Percentiles rank a stretch among this genome's conserved stretches.
These are phyloP conservation scores for Anabas testudineus DNA, from an alignment of 2,797 vertebrate species.

Conservation along the genomic window DNA sequence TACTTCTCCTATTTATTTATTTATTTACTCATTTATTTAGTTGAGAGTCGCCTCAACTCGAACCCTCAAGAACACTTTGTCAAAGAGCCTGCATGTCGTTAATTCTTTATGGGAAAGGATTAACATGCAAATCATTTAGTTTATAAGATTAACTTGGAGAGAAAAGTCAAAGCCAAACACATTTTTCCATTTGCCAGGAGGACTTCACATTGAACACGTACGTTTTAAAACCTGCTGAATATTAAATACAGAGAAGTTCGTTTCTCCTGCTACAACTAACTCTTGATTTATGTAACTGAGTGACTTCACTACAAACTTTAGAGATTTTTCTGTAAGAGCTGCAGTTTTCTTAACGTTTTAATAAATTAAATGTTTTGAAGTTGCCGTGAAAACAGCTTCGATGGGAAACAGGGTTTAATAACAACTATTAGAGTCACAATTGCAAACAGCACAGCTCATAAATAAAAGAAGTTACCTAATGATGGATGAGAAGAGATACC, in stretches of 20 bases:
- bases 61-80: too few species aligned
- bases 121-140: slow-evolving; percentile 58
- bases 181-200: slow-evolving; percentile 53
- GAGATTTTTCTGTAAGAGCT: too few species aligned
- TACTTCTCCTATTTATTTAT: too few species aligned
- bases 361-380: slow-evolving; percentile 39
- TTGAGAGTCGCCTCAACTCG: too few species aligned
- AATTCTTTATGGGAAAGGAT: slow-evolving; percentile 58
- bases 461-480: slow-evolving; percentile 43
- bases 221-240: slow-evolving; percentile 43
- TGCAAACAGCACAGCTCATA: slow-evolving; percentile 47
- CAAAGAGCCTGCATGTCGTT: slow-evolving; percentile 22
- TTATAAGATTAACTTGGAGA: slow-evolving; percentile 63
- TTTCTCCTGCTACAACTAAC: slow-evolving; percentile 24
- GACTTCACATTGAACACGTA: slow-evolving; percentile 36
- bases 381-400: slow-evolving; percentile 16
- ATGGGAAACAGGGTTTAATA: slow-evolving; percentile 55
- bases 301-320: slow-evolving; percentile 32
- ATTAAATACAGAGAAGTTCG: slow-evolving; percentile 54
- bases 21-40: slow-evolving; percentile 19
- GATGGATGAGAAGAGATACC: slow-evolving; percentile 37
- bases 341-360: slow-evolving; percentile 30
- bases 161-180: slow-evolving; percentile 58
- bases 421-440: slow-evolving; percentile 46
- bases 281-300: slow-evolving; percentile 19